These are phyloP conservation scores for Malurus splendens DNA, from an alignment of 2,797 vertebrate genomes.

Conservation along the genomic window DNA sequence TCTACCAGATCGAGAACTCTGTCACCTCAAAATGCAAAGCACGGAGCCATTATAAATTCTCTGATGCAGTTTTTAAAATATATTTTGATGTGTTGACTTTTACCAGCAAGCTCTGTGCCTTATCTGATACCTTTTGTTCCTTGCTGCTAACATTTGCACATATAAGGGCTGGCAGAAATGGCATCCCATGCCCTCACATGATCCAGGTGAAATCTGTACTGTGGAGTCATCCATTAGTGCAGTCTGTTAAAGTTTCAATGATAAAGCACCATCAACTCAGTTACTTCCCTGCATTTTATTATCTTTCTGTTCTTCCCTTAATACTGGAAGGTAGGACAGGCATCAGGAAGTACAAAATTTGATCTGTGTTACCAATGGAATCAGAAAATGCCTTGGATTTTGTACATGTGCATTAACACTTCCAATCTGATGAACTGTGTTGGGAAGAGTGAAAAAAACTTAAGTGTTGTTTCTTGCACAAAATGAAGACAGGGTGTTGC, in stretches of 20 bases:
- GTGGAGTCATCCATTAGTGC: not conserved
- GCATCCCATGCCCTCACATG: not conserved
- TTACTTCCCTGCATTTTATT: not conserved
- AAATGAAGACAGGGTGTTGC: not conserved
- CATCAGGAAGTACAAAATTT: not conserved
- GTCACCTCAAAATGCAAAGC: slow-evolving; percentile 45
- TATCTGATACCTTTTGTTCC: slow-evolving; percentile 11
- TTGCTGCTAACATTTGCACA: not conserved
- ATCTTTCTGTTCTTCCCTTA: not conserved
- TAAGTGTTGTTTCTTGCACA: not conserved
- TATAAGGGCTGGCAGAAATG: not conserved
- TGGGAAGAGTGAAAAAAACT: not conserved
- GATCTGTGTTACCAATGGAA: not conserved
- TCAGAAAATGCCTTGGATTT: not conserved
- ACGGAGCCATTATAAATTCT: slow-evolving; percentile 29
- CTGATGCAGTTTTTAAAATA: slow-evolving; percentile 9
- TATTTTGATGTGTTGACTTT: slow-evolving; percentile 29
- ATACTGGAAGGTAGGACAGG: not conserved
- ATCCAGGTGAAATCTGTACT: not conserved
- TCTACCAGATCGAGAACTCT: slow-evolving; percentile 51
- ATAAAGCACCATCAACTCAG: not conserved
- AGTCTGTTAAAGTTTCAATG: not conserved
- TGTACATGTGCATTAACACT: not conserved
- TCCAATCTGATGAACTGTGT: not conserved
- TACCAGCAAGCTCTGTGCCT: not conserved